These are phyloP conservation scores for Pachyuromys duprasi DNA, from an alignment of 2,797 vertebrate species.

Conservation along the genomic window DNA sequence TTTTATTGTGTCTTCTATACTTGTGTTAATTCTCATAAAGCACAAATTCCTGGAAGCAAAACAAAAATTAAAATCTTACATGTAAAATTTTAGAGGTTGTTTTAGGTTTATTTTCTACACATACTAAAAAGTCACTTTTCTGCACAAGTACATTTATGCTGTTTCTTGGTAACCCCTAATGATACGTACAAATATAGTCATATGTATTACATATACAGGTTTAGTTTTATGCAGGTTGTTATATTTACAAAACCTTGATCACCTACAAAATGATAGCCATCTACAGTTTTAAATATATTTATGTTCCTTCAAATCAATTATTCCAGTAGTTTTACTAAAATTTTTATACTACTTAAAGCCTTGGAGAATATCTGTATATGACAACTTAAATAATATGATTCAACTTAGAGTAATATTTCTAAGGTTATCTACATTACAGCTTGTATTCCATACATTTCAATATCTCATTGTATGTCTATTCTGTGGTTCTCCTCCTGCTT, in stretches of 20 bases:
- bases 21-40: constrained; percentile 27
- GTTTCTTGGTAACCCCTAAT: background rate
- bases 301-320: background rate
- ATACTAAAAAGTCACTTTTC: constrained; percentile 19
- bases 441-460: background rate
- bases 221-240: background rate
- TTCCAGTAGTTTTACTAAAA: background rate
- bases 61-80: constrained; percentile 26
- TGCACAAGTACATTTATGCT: background rate
- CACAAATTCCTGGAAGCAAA: background rate
- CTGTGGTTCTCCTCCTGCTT: no score
- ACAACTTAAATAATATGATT: background rate
- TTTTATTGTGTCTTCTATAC: background rate
- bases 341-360: background rate
- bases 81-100: constrained; percentile 37
- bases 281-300: background rate
- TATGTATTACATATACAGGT: background rate
- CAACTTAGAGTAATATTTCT: background rate
- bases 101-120: constrained; percentile 2
- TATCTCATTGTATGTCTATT: background rate
- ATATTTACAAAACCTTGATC: background rate
- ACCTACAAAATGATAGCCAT: background rate
- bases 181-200: background rate
- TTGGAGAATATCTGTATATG: background rate
- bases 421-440: background rate